phyloP scores from a whole-genome alignment of 2,797 vertebrate genomes.

The Danio tinwini region DNA sequence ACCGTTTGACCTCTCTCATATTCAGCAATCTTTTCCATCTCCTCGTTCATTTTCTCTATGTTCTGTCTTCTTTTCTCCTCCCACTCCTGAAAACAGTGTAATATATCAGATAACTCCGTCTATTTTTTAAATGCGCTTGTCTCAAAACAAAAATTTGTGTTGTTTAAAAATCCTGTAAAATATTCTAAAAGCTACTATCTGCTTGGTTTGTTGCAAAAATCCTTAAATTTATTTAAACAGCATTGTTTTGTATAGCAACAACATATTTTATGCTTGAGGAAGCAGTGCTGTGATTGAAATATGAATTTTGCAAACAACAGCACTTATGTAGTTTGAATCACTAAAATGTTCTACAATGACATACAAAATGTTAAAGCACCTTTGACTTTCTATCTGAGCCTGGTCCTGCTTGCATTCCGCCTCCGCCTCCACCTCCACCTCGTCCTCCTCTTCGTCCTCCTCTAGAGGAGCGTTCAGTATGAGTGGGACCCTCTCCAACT shows the following conservation, averaged over 20 bases:
- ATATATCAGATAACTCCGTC: background rate
- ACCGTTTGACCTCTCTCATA: conserved; percentile 90
- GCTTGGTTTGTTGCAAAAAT: background rate
- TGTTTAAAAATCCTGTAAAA: background rate
- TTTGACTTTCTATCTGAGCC: conserved; percentile 85
- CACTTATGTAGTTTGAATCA: background rate
- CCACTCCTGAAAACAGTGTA: conserved; percentile 82
- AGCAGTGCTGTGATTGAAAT: background rate
- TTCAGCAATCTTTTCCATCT: conserved; percentile 93
- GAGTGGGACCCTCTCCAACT: conserved; percentile 54
- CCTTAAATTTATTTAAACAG: background rate
- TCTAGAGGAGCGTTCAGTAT: conserved; percentile 47
- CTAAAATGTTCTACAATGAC: background rate
- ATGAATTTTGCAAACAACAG: background rate
- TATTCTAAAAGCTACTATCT: background rate
- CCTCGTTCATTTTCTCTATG: conserved; percentile 94
- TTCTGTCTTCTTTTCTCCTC: conserved; percentile 91
- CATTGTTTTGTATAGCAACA: background rate
- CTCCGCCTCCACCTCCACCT: conserved; percentile 30
- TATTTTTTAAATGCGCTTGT: background rate
- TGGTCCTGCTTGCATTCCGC: conserved; percentile 57
- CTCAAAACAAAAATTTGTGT: background rate
- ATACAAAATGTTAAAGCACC: conserved; percentile 61
- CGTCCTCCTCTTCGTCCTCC: conserved; percentile 38
- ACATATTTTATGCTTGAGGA: background rate